Conservation (phyloP, 2,797 vertebrate genomes). For the Dermochelys coriacea region DNA sequence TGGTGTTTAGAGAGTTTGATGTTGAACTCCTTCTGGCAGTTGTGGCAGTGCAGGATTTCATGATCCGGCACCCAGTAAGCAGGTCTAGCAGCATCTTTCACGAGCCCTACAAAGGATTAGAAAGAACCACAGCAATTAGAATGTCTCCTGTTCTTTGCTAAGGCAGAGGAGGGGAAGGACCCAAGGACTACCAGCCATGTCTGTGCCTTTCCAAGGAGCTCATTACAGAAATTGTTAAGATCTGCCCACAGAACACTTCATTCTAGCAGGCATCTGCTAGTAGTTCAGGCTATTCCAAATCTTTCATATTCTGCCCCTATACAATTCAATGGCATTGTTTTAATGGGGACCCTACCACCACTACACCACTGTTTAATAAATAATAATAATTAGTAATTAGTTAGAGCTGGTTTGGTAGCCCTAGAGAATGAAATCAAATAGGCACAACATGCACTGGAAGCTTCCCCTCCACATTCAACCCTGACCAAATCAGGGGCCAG, state of each 20-base stretch:
- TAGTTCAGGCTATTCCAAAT: neutral
- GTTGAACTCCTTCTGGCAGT: slow-evolving; percentile 93
- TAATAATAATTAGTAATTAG: neutral
- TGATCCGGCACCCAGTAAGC: slow-evolving; percentile 99
- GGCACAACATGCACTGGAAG: neutral
- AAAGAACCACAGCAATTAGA: neutral
- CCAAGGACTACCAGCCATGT: neutral
- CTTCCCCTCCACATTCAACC: neutral
- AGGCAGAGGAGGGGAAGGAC: neutral
- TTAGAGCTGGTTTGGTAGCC: neutral
- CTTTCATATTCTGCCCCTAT: neutral
- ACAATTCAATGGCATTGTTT: neutral
- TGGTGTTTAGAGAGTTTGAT: slow-evolving; percentile 97
- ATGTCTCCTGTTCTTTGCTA: neutral
- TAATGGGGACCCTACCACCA: neutral
- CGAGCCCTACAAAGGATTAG: slow-evolving; percentile 84
- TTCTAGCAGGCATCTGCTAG: neutral
- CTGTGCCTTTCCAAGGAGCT: neutral
- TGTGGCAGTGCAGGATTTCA: slow-evolving; percentile 92
- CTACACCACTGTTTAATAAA: neutral
- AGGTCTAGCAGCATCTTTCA: slow-evolving; percentile 96
- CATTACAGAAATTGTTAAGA: neutral
- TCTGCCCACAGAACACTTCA: neutral
- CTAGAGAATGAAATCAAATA: neutral
- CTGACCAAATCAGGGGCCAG: neutral